Evolutionary conservation across 2,113 vertebrate genomes (phyloP).

Genomic region (Calidris pugnax): DNA sequence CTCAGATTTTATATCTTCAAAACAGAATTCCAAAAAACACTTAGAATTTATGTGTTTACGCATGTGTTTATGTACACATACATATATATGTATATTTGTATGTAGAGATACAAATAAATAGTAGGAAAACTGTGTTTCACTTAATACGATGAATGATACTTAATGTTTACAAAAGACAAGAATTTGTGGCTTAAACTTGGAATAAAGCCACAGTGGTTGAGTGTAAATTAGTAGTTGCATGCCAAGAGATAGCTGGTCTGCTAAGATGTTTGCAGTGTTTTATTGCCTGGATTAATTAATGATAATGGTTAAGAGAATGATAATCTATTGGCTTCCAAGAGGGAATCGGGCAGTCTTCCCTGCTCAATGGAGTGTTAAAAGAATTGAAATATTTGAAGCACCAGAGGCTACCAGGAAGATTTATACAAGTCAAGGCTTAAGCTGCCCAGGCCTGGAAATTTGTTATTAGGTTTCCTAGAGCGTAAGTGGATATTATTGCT

Average conservation of each 20-base stretch:
- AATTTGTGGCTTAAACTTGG: conserved; percentile 1
- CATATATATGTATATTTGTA: background rate
- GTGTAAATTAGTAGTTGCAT: background rate
- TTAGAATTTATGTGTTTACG: background rate
- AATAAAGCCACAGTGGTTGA: background rate
- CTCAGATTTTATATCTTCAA: background rate
- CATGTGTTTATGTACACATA: background rate
- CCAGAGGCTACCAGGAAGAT: background rate
- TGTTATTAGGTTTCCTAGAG: background rate
- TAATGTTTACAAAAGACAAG: conserved; percentile 17
- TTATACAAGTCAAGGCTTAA: background rate
- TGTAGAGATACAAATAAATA: background rate
- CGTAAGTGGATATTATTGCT: background rate
- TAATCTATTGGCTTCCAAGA: conserved; percentile 38
- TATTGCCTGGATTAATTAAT: conserved; percentile 57
- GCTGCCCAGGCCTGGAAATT: background rate
- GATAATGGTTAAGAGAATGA: conserved; percentile 30
- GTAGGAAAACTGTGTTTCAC: background rate
- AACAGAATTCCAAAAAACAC: background rate
- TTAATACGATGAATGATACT: background rate
- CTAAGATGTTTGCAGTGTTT: conserved; percentile 14
- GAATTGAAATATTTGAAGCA: conserved; percentile 16
- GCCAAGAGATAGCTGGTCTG: conserved; percentile 24
- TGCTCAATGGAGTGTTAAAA: conserved; percentile 11
- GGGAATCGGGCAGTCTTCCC: background rate